Evolutionary conservation across 2,113 vertebrate species (phyloP).

Genomic region (Rana temporaria): DNA sequence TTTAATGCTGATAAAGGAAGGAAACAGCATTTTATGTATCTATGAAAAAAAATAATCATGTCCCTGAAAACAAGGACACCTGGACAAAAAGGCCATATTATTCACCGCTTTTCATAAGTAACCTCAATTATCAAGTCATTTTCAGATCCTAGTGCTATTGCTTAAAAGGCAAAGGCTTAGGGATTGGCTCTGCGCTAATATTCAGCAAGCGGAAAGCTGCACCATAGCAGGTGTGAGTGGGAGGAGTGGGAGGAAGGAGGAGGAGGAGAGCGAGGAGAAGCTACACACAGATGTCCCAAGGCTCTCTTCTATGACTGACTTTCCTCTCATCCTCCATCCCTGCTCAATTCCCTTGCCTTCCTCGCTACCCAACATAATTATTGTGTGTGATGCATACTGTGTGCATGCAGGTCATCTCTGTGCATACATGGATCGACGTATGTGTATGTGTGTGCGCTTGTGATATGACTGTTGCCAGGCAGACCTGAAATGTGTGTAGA

Average conservation of each 20-base stretch:
- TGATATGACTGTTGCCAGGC: constrained; percentile 45
- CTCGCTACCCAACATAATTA: neutral
- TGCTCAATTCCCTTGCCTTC: constrained; percentile 16
- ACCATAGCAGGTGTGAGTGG: constrained; percentile 56
- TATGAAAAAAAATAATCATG: neutral
- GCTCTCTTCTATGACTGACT: constrained; percentile 36
- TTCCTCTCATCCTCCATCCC: constrained; percentile 18
- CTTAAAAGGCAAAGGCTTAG: constrained; percentile 38
- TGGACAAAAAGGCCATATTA: neutral
- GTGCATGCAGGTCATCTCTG: neutral
- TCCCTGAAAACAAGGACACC: neutral
- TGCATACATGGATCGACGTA: neutral
- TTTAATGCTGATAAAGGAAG: too few species aligned
- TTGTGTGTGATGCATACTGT: neutral
- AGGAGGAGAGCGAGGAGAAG: constrained; percentile 42
- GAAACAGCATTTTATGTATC: too few species aligned
- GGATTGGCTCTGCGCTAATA: constrained; percentile 43
- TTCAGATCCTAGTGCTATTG: neutral
- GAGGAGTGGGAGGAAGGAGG: constrained; percentile 39
- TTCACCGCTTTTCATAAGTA: neutral
- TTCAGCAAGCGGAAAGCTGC: constrained; percentile 55
- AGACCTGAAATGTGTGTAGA: constrained; percentile 46
- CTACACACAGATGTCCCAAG: constrained; percentile 55
- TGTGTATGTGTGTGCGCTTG: neutral
- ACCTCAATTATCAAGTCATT: neutral